These are phyloP conservation scores for Plecturocebus donacophilus DNA, from an alignment of 2,113 vertebrate species.

Conservation along the genomic window DNA sequence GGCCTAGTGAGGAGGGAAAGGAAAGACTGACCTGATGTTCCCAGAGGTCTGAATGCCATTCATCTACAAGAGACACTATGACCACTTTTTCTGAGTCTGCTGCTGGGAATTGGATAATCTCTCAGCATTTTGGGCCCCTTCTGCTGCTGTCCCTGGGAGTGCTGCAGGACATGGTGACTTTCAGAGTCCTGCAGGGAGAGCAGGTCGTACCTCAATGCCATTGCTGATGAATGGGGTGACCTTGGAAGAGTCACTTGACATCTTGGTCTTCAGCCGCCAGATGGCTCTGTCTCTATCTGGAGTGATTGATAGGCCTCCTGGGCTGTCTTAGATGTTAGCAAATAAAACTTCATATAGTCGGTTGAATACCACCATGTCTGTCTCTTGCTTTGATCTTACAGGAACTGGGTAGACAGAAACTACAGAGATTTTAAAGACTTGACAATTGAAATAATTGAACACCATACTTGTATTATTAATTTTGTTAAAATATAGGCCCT, in stretches of 20 bases:
- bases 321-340: background rate
- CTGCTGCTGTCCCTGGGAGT: background rate
- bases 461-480: background rate
- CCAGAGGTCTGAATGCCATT: background rate
- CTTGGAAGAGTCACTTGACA: conserved; percentile 27
- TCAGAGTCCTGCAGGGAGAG: background rate
- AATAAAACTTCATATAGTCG: background rate
- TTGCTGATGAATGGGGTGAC: conserved; percentile 30
- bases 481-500: background rate
- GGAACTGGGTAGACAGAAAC: background rate
- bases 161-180: background rate
- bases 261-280: conserved; percentile 31
- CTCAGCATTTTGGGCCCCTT: background rate
- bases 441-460: background rate
- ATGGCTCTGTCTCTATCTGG: conserved; percentile 6
- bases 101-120: background rate
- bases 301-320: background rate
- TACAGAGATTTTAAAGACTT: conserved; percentile 23
- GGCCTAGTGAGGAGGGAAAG: background rate
- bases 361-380: background rate
- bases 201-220: background rate
- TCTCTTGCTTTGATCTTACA: conserved; percentile 25
- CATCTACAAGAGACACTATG: background rate
- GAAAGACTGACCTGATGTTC: background rate
- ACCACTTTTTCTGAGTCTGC: background rate